Evolutionary conservation across 2,888 invertebrate genomes (phyloP), one percentile per base, ranked within the genome.

Genomic region (Athalia rosae): DNA sequence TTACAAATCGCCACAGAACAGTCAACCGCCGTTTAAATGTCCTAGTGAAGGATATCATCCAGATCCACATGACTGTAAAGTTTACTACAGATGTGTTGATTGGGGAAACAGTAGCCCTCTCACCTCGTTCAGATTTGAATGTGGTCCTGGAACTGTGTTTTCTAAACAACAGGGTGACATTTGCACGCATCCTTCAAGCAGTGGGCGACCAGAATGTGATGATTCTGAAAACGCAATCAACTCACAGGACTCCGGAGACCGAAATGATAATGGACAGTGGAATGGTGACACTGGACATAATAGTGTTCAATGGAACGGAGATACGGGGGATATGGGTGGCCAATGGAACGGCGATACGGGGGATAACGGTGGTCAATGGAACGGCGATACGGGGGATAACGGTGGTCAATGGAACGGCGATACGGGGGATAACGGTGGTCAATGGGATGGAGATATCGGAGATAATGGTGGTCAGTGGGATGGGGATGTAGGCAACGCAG

Each of bases 71-170:
- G 92, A 95, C 85, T 96, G 96, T 86, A 91, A 92, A 69, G 90
- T 93, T 74, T 96, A 95, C 90, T 95, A 95, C 87, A 92, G 95
- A 84, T 96, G 96, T 83, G 93, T 95, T 15, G 91, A 92, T 83
- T 93, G 92, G 85, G 92, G 92, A 78, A 90, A 90, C 78, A 91
- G 91, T 62, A 91, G 90, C 50, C 85, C 87, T 81, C 91, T 92
- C 80, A 92, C 92, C 6, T 91, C 93, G 11, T 94, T 93, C 79
- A 91, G 91, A 91, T 95, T 95, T 88, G 92, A 93, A 88, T 96
- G 96, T 86, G 94, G 93, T 15, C 92, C 93, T 56, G 95, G 95
- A 11, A 95, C 95, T 1, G 93, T 96, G 45, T 96, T 94, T 86
- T 89, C 89, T 3, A 82, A 82, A 28, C 71, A 76, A 3, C 85